Percentiles rank a stretch among this genome's conserved stretches.
Evolutionary conservation across 2,113 vertebrate genomes (phyloP).

Genomic region (Onychorhynchus coronatus): DNA sequence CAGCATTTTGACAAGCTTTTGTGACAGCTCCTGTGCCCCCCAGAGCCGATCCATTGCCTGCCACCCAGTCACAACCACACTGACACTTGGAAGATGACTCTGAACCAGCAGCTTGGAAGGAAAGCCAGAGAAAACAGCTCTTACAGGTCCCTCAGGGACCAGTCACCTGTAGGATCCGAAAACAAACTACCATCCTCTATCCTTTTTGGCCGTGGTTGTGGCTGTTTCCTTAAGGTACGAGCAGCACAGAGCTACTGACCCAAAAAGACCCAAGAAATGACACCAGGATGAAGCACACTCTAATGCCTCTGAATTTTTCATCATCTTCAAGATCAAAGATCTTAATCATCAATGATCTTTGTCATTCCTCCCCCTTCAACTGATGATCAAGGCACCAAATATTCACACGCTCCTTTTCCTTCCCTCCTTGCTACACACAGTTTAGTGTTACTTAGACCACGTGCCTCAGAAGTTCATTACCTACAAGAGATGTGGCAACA

Average conservation of each 20-base stretch:
- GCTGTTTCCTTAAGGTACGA: background rate
- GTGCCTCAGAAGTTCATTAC: background rate
- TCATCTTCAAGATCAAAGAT: constrained; percentile 24
- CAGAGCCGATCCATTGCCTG: fast-evolving
- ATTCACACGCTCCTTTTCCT: background rate
- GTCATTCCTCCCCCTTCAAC: background rate
- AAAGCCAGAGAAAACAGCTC: background rate
- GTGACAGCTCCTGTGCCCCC: background rate
- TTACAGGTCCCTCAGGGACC: background rate
- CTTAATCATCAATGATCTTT: constrained; percentile 19
- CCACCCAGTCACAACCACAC: background rate
- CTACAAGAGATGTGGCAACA: background rate
- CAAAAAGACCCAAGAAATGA: background rate
- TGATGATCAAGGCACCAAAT: constrained; percentile 16
- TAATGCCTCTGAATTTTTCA: background rate
- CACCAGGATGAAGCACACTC: background rate
- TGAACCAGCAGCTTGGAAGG: background rate
- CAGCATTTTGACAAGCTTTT: background rate
- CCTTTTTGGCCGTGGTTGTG: background rate
- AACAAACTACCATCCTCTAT: background rate
- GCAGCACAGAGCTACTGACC: background rate
- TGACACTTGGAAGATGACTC: background rate
- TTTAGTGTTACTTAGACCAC: background rate
- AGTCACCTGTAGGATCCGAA: background rate
- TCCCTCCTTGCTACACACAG: background rate